Evolutionary conservation across 2,113 vertebrate species (phyloP), one percentile per base, ranked within the genome.

Genomic region (Anguilla japonica): DNA sequence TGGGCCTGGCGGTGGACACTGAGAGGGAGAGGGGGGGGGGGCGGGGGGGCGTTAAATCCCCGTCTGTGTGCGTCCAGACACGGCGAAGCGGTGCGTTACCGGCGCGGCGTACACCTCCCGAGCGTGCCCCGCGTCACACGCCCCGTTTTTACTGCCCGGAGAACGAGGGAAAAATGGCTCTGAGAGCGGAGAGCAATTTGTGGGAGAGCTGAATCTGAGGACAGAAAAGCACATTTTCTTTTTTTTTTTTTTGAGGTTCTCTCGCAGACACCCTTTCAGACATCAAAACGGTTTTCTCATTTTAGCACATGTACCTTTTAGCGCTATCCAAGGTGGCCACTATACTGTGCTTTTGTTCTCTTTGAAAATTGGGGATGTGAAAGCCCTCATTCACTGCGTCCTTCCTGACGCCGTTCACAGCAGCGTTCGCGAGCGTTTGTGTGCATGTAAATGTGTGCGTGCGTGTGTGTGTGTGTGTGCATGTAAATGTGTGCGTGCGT

Each of bases 121-220:
- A 29, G 15, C 1, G 22, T 8, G 9, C 50, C 18, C n/a, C 40
- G 56, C 67, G 83, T 84, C 83, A 67, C 43, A 34, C 13, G 18
- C 39, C 22, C 39, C n/a, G 56, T 43, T 71, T 84, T 43, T 60
- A 6, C 16, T 43, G 39, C 8, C 22, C 56, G 5, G 34, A 2
- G 60, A 67, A 84, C 71, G 60, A 71, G 71, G 34, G 60, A 84
- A 84, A 43, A 67, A 84, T 84, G 83, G 57, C 29, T 41, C 41
- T 56, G 40, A 80, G 79, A 41, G 39, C 67, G 3, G 57, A 84
- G 60, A 75, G 39, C 83, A 84, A 84, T 84, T 84, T 84, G 53
- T 39, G 60, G 60, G 26, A 84, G 53, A 84, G 60, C 83, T 84
- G 57, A 71, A 71, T 84, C 83, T 67, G n/a, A 71, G 60, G 15